Evolutionary conservation across 35 echinoderm and acorn worm species (phyloP).

Genomic region (Stichopus chloronotus): DNA sequence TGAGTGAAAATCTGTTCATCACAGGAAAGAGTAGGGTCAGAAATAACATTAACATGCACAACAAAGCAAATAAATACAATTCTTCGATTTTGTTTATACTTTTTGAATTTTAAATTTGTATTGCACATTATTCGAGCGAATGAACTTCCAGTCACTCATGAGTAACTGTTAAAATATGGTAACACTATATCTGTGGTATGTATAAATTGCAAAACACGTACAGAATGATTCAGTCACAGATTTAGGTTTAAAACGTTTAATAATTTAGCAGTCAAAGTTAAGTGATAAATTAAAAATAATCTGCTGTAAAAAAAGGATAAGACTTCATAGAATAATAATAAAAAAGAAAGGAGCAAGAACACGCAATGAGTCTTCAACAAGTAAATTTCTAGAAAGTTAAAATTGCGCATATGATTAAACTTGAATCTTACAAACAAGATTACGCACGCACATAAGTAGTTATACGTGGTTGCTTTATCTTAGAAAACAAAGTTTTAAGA

Average conservation of each 20-base stretch:
- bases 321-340: background rate
- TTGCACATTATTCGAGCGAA: conserved; percentile 52
- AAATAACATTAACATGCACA: too few relatives aligned
- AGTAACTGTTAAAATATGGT: conserved; percentile 15
- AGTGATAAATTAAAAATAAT: conserved; percentile 4
- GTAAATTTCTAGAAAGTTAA: background rate
- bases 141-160: background rate
- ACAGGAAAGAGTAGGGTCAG: too few relatives aligned
- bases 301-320: background rate
- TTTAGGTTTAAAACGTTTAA: background rate
- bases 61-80: too few relatives aligned
- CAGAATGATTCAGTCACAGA: conserved; percentile 13
- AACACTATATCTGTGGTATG: conserved; percentile 40
- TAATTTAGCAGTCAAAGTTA: background rate
- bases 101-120: conserved; percentile 31
- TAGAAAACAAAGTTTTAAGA: too few relatives aligned
- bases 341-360: background rate
- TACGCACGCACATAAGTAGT: too few relatives aligned
- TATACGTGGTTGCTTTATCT: too few relatives aligned
- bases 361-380: background rate
- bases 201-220: conserved; percentile 45
- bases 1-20: too few relatives aligned
- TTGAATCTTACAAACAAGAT: too few relatives aligned
- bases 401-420: background rate
- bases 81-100: background rate